phyloP scores from a whole-genome alignment of 1,140 invertebrate genomes.

The Nasonia vitripennis region DNA sequence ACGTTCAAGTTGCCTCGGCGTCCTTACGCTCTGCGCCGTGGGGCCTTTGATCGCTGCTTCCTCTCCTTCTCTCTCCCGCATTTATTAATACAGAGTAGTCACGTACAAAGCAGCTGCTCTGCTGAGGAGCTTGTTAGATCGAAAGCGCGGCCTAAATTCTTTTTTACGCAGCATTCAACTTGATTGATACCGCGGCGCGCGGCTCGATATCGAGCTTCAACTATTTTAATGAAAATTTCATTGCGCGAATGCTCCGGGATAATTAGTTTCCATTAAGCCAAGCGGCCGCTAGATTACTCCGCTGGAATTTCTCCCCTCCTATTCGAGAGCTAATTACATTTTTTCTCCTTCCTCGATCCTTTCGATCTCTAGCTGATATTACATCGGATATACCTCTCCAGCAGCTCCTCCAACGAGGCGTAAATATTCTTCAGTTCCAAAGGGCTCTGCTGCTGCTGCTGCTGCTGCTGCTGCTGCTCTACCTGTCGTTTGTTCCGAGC shows the following conservation, averaged over 20 bases:
- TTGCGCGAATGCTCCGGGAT: constrained; percentile 27
- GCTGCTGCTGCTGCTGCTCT: background rate
- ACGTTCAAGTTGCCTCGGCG: constrained; percentile 57
- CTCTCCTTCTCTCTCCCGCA: background rate
- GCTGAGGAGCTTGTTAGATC: background rate
- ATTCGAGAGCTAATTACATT: constrained; percentile 8
- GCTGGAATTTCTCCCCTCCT: constrained; percentile 3
- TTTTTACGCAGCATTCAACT: background rate
- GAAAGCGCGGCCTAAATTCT: background rate
- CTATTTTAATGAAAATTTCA: constrained; percentile 50
- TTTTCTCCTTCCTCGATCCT: background rate
- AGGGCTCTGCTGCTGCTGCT: background rate
- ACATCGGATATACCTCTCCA: constrained; percentile 62
- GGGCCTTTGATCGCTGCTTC: constrained; percentile 53
- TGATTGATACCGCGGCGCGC: constrained; percentile 21
- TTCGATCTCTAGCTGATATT: background rate
- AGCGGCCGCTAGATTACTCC: constrained; percentile 1
- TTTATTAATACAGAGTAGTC: constrained; percentile 44
- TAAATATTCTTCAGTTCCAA: constrained; percentile 68
- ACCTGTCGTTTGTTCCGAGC: constrained; percentile 45
- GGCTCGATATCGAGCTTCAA: constrained; percentile 16
- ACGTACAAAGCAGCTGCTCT: background rate
- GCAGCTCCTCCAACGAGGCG: constrained; percentile 63
- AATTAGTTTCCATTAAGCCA: constrained; percentile 48
- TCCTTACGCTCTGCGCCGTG: background rate